Evolutionary conservation across 2,113 vertebrate species (phyloP), one percentile per base, ranked within the genome.

Genomic region (Cyanistes caeruleus): DNA sequence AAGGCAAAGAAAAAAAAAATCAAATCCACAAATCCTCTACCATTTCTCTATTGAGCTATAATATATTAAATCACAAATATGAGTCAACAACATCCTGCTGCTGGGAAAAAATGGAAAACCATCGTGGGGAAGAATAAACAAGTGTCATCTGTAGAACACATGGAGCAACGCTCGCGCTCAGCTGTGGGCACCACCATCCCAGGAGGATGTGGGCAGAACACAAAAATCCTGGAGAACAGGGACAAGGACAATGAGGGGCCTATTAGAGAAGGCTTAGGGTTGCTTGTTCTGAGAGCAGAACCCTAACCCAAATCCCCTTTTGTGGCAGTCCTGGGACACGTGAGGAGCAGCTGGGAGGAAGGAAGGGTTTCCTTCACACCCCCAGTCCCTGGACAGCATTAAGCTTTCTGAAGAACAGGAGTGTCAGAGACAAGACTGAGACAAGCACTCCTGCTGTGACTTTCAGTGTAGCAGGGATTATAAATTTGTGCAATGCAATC

Each of bases 71-170:
- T 64, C 59, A 39, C 5, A 88, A 39, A 60, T 64, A 78, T 4
- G 76, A 95, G 56, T 84, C 56, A 92, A 90, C 30, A 93, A 37
- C 30, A 81, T 16, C 96, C 84, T 44, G 89, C 90, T 97, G 93
- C 80, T 97, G 93, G 89, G 96, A 94, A 97, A 97, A 93, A 93
- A 81, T 37, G 73, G 73, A 56, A 84, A 92, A 63, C 48, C 64
- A 28, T 41, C 74, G 73, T 93, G 91, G 60, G 60, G 69, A 90
- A 90, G 87, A 92, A 86, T 27, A 93, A 92, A 67, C 35, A 88
- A 92, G 48, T 33, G 80, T 31, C 92, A 95, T 96, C 68, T 96
- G 94, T 10, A 86, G 75, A 81, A 84, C 96, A 96, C n/a, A 93
- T 92, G 94, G 73, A 0, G 1, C 15, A n/a, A 27, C 0, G 5